These are phyloP conservation scores for Cisticola juncidis DNA, from an alignment of 2,113 vertebrate genomes.

Conservation along the genomic window DNA sequence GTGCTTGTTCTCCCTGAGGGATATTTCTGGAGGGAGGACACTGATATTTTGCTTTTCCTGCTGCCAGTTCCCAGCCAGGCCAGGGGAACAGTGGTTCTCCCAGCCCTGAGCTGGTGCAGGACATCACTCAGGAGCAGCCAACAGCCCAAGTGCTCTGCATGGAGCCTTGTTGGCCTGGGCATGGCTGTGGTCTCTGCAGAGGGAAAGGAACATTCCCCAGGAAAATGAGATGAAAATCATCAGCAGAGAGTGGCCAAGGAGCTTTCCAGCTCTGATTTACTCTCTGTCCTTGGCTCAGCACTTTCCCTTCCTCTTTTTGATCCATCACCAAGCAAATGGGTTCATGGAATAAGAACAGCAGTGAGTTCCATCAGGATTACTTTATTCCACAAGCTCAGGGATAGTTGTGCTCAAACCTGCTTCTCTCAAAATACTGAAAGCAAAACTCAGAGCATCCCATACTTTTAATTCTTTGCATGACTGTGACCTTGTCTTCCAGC, in stretches of 20 bases:
- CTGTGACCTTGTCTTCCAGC: slow-evolving; percentile 34
- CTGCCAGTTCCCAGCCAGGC: background rate
- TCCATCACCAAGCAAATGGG: background rate
- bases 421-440: background rate
- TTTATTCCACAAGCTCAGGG: background rate
- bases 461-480: slow-evolving; percentile 37
- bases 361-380: background rate
- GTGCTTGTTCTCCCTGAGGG: background rate
- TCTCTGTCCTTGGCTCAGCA: background rate
- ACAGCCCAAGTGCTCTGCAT: background rate
- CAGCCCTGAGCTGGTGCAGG: background rate
- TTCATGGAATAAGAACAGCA: background rate
- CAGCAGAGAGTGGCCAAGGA: background rate
- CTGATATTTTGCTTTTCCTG: background rate
- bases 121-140: background rate
- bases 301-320: background rate
- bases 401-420: background rate
- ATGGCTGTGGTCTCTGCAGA: background rate
- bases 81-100: background rate
- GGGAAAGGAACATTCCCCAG: background rate
- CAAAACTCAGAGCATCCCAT: background rate
- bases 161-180: background rate
- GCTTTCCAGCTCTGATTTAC: background rate
- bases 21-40: background rate
- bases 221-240: background rate